These are phyloP conservation scores for Tubulanus polymorphus DNA, from an alignment of 2,888 invertebrate genomes.

Conservation along the genomic window DNA sequence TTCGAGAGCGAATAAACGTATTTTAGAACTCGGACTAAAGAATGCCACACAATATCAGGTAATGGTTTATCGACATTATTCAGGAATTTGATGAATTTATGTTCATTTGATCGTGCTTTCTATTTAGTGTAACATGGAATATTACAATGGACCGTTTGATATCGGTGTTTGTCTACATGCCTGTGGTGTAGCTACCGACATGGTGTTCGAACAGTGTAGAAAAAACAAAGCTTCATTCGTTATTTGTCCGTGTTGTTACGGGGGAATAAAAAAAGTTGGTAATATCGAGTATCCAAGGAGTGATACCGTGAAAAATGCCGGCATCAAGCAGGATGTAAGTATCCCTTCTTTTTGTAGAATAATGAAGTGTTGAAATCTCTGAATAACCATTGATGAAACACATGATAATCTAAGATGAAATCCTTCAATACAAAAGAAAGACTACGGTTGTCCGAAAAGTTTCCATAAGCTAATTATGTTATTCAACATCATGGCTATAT, in stretches of 20 bases:
- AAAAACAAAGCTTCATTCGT: conserved; percentile 75
- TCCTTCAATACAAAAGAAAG: no score
- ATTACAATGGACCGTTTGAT: conserved; percentile 72
- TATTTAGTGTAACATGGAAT: conserved; percentile 82
- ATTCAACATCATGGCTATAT: no score
- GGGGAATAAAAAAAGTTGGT: conserved; percentile 76
- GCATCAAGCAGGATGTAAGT: conserved; percentile 35
- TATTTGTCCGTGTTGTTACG: conserved; percentile 92
- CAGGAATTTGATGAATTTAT: not conserved
- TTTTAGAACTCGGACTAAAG: conserved; percentile 63
- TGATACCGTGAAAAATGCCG: conserved; percentile 26
- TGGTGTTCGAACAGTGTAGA: conserved; percentile 81
- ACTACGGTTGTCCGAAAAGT: no score
- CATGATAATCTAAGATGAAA: no score
- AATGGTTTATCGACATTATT: conserved; percentile 1
- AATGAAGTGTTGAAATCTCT: not conserved
- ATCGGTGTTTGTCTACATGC: conserved; percentile 88
- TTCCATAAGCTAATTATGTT: no score
- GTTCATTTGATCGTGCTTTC: conserved; percentile 5
- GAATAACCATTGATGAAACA: not conserved
- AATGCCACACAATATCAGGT: conserved; percentile 69
- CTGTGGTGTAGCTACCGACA: conserved; percentile 90
- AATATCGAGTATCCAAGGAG: conserved; percentile 80
- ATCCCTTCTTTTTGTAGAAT: not conserved
- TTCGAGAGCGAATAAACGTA: conserved; percentile 68